Percentiles rank a stretch among this genome's conserved stretches.
Evolutionary conservation across 2,888 invertebrate species (phyloP).

Genomic region (Psococerastis gibbosa): DNA sequence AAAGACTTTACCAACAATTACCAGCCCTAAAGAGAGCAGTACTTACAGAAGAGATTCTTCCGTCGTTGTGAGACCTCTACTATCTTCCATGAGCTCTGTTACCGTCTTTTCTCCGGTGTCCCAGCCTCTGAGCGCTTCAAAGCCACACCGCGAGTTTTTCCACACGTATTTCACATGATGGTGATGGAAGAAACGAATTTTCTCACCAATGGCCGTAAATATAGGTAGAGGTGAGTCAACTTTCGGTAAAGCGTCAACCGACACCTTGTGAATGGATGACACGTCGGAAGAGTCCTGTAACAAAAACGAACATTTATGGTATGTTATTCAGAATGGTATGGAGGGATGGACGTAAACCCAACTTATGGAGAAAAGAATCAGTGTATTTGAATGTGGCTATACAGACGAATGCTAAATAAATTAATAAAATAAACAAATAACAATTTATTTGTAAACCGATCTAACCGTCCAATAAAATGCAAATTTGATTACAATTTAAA

Average conservation of each 20-base stretch:
- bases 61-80: slow-evolving; percentile 18
- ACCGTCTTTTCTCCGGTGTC: slow-evolving; percentile 20
- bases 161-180: slow-evolving; percentile 22
- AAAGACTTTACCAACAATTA: no score
- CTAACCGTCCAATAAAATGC: no score
- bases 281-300: slow-evolving; percentile 13
- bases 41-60: slow-evolving; percentile 12
- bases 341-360: no score
- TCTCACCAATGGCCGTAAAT: slow-evolving; percentile 6
- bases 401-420: no score
- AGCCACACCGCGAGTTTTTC: slow-evolving; percentile 18
- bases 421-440: no score
- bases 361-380: no score
- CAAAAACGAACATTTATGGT: no score
- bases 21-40: no score
- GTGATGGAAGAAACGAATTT: slow-evolving; percentile 20
- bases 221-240: background rate
- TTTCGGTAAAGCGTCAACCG: background rate
- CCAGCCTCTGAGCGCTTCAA: slow-evolving; percentile 20
- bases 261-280: slow-evolving; percentile 9
- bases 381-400: no score
- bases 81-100: slow-evolving; percentile 16
- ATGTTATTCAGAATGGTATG: no score
- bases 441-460: no score
- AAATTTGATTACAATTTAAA: no score